A percentile compares a stretch with the other conserved stretches of the same genome.
Evolutionary conservation across 2,113 vertebrate species (phyloP).

Genomic region (Dinomys branickii): DNA sequence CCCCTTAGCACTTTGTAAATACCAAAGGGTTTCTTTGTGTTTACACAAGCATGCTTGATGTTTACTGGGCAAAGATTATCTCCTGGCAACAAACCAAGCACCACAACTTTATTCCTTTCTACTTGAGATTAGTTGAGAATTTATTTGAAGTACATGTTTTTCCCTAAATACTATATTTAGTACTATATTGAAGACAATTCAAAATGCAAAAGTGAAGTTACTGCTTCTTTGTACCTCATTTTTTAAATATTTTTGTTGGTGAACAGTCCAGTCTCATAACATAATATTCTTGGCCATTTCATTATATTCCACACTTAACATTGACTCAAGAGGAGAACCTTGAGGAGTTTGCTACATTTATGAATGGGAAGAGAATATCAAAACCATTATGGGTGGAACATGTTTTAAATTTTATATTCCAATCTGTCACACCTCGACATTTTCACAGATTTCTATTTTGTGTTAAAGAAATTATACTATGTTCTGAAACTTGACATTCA

Average conservation of each 20-base stretch:
- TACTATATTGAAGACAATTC: constrained; percentile 68
- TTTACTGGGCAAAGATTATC: background rate
- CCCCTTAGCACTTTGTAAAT: background rate
- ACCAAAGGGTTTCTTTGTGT: background rate
- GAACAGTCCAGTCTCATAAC: constrained; percentile 52
- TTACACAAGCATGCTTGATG: background rate
- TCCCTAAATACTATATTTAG: constrained; percentile 81
- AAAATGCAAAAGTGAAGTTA: constrained; percentile 59
- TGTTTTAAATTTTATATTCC: constrained; percentile 76
- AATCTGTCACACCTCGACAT: constrained; percentile 67
- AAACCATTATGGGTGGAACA: constrained; percentile 62
- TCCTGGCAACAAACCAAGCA: constrained; percentile 71
- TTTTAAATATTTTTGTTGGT: constrained; percentile 73
- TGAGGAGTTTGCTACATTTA: constrained; percentile 64
- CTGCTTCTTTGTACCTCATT: constrained; percentile 66
- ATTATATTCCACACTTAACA: constrained; percentile 61
- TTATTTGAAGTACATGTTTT: constrained; percentile 80
- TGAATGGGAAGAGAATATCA: constrained; percentile 68
- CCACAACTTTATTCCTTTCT: constrained; percentile 80
- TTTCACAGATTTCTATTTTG: constrained; percentile 76
- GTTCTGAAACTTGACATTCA: constrained; percentile 67
- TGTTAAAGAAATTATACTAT: constrained; percentile 54
- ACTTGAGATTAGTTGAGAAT: constrained; percentile 79
- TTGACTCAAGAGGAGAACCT: constrained; percentile 66
- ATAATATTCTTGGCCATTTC: constrained; percentile 64